Evolutionary conservation across 2,797 vertebrate species (phyloP).

Genomic region (Sebastes aleutianus): DNA sequence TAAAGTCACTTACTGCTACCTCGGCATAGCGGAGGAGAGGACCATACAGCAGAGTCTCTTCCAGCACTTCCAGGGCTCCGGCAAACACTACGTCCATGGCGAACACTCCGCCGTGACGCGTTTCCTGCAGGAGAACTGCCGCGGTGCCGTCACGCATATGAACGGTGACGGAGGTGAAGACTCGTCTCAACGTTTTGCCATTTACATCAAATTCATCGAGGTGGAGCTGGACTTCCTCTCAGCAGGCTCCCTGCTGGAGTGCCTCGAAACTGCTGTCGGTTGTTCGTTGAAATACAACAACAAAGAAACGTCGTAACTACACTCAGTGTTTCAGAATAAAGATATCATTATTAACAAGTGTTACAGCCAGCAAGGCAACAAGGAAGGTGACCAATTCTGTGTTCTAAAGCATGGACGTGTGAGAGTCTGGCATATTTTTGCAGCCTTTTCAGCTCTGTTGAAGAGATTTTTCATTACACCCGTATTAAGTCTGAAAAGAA

Average conservation of each 20-base stretch:
- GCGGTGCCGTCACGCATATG: constrained; percentile 59
- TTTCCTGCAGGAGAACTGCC: constrained; percentile 94
- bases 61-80: constrained; percentile 95
- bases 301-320: constrained; percentile 73
- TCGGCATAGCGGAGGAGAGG: constrained; percentile 94
- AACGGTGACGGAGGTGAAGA: constrained; percentile 39
- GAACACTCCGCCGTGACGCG: constrained; percentile 89
- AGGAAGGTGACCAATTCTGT: constrained; percentile 18
- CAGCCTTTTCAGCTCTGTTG: constrained; percentile 22
- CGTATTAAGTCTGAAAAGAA: constrained; percentile 1
- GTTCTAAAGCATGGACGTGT: constrained; percentile 39
- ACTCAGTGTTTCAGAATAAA: constrained; percentile 12
- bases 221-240: constrained; percentile 99
- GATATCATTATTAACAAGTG: constrained; percentile 7
- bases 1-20: constrained; percentile 93
- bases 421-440: constrained; percentile 21
- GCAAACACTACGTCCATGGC: constrained; percentile 87
- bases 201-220: constrained; percentile 98
- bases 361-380: constrained; percentile 23
- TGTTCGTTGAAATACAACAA: constrained; percentile 96
- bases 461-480: constrained; percentile 2
- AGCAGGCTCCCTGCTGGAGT: constrained; percentile 96
- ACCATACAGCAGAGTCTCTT: constrained; percentile 96
- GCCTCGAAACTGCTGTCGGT: constrained; percentile 97
- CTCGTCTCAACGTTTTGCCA: constrained; percentile 78